These are phyloP conservation scores for Epiblema foenella DNA, from an alignment of 2,888 invertebrate species.

Conservation along the genomic window DNA sequence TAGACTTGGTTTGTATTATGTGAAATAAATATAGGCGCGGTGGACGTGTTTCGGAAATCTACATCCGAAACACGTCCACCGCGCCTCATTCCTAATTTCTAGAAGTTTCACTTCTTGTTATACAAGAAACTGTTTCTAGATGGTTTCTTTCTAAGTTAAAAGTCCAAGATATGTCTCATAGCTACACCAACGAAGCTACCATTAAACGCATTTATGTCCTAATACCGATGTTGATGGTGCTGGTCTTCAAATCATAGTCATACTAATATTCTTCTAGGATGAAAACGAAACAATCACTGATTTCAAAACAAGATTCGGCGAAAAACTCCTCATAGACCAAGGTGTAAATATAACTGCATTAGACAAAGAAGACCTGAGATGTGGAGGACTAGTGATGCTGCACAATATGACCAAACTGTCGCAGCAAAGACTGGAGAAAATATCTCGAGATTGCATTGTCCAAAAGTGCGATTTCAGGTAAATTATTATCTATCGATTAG, in stretches of 20 bases:
- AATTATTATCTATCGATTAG: conserved; percentile 36
- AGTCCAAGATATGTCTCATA: too few species aligned
- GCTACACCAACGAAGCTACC: too few species aligned
- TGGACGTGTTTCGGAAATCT: too few species aligned
- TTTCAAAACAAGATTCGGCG: conserved; percentile 89
- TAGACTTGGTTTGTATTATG: too few species aligned
- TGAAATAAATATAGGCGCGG: too few species aligned
- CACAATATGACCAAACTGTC: conserved; percentile 87
- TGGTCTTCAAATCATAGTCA: not conserved
- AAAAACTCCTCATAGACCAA: conserved; percentile 85
- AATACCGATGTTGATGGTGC: not conserved
- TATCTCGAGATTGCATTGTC: conserved; percentile 89
- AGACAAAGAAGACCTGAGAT: conserved; percentile 89
- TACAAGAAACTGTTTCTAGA: too few species aligned
- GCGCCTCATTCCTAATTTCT: too few species aligned
- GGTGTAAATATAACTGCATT: conserved; percentile 90
- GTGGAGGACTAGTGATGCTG: conserved; percentile 88
- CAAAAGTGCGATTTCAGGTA: conserved; percentile 90
- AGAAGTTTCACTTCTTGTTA: too few species aligned
- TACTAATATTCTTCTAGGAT: conserved; percentile 69
- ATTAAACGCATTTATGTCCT: too few species aligned
- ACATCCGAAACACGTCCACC: too few species aligned
- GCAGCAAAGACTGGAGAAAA: conserved; percentile 83
- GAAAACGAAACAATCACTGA: conserved; percentile 90
- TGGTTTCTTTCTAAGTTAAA: too few species aligned